Evolutionary conservation across 2,888 invertebrate species (phyloP), one percentile per base, ranked within the genome.

Genomic region (Mesoligia furuncula): DNA sequence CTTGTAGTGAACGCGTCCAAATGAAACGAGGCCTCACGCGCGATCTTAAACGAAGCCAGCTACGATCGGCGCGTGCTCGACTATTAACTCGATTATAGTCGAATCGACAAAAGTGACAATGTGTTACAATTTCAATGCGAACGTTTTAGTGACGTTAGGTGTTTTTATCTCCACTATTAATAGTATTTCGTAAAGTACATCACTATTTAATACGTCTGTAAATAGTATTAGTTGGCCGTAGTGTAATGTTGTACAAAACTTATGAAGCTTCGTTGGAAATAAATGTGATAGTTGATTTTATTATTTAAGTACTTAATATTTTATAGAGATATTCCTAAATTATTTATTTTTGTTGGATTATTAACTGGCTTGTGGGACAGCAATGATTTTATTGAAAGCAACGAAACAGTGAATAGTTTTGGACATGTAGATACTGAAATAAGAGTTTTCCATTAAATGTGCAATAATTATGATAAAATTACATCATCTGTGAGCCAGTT

Each of bases 221-320:
- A 83, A 89, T 89, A 89, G 79, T 80, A 87, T 83, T 88, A 89
- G 87, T 84, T 82, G 80, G 80, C 73, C 70, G 87, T 86, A 88
- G 86, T 86, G 88, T 90, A 87, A 85, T 79, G 87, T 91, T 95
- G 95, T 95, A 95, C 95, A 96, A 96, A 91, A 88, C 90, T 91
- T 90, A 88, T 93, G 93, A 95, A 92, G 95, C 95, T 96, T 96
- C 93, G 93, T 96, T 96, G 92, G 93, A 95, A 94, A 95, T 96
- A 95, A 96, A 96, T 96, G 96, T 96, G 96, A 96, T 96, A 96
- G 96, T 96, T 96, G 94, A 95, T 94, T 94, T 93, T 95, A 94
- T 93, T 95, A 94, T 94, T 94, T 95, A 95, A 95, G 96, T 96
- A 96, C 95, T 96, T 96, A 96, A 95, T 95, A 93, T 93, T 94